These are phyloP conservation scores for Daphoenositta chrysoptera DNA, from an alignment of 2,113 vertebrate genomes.

Conservation along the genomic window DNA sequence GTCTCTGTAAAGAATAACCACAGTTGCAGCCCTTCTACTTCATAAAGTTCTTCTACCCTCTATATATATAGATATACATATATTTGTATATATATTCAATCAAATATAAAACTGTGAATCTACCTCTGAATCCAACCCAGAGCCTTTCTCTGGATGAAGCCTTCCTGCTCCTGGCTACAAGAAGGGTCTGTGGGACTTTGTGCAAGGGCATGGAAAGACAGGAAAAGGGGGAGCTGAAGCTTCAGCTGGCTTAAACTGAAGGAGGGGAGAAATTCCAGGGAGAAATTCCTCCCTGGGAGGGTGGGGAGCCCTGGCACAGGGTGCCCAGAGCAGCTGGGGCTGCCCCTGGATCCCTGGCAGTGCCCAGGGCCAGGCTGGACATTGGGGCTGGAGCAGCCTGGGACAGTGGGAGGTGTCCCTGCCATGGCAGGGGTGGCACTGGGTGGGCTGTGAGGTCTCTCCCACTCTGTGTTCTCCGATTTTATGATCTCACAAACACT, in stretches of 20 bases:
- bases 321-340: not conserved
- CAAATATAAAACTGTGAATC: not conserved
- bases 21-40: not conserved
- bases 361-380: not conserved
- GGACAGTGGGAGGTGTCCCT: not conserved
- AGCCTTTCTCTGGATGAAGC: not conserved
- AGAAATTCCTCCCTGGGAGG: accelerated
- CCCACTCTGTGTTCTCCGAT: not conserved
- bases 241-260: not conserved
- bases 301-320: not conserved
- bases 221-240: not conserved
- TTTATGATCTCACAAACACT: not conserved
- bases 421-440: not conserved
- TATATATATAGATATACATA: accelerated
- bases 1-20: not conserved
- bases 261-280: accelerated
- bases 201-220: not conserved
- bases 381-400: not conserved
- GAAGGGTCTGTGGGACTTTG: not conserved
- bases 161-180: not conserved
- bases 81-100: not conserved
- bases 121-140: not conserved
- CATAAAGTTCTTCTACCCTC: not conserved
- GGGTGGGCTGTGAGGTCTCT: accelerated
- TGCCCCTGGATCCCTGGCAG: not conserved